phyloP scores from a whole-genome alignment of 2,113 vertebrate genomes.

The Pholis gunnellus region DNA sequence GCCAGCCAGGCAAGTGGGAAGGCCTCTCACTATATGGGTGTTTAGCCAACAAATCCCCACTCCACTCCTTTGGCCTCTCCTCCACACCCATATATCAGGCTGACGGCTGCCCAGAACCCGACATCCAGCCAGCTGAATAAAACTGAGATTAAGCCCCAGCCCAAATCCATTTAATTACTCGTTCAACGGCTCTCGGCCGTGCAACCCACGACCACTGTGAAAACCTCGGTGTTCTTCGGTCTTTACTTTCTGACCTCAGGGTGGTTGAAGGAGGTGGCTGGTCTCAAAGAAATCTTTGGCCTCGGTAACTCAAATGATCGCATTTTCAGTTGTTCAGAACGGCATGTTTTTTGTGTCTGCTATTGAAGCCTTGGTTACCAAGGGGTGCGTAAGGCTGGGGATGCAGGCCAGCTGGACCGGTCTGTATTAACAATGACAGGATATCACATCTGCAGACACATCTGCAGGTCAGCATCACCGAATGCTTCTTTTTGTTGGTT shows the following conservation, averaged over 20 bases:
- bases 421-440: background rate
- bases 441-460: slow-evolving; percentile 19
- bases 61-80: slow-evolving; percentile 67
- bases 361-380: slow-evolving; percentile 30
- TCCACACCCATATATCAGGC: slow-evolving; percentile 71
- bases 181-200: slow-evolving; percentile 62
- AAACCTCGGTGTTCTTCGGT: slow-evolving; percentile 56
- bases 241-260: slow-evolving; percentile 50
- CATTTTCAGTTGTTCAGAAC: slow-evolving; percentile 13
- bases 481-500: background rate
- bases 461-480: background rate
- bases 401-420: background rate
- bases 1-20: slow-evolving; percentile 51
- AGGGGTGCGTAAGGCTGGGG: background rate
- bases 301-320: slow-evolving; percentile 22
- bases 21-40: slow-evolving; percentile 68
- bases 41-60: slow-evolving; percentile 72
- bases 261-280: slow-evolving; percentile 24
- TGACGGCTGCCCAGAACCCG: slow-evolving; percentile 63
- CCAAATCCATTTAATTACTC: slow-evolving; percentile 73
- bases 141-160: slow-evolving; percentile 76
- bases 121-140: slow-evolving; percentile 74
- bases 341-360: slow-evolving; percentile 27
- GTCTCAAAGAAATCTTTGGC: slow-evolving; percentile 27
- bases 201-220: slow-evolving; percentile 48